Conservation (phyloP, 2,113 vertebrate genomes). For the Oncorhynchus tshawytscha region DNA sequence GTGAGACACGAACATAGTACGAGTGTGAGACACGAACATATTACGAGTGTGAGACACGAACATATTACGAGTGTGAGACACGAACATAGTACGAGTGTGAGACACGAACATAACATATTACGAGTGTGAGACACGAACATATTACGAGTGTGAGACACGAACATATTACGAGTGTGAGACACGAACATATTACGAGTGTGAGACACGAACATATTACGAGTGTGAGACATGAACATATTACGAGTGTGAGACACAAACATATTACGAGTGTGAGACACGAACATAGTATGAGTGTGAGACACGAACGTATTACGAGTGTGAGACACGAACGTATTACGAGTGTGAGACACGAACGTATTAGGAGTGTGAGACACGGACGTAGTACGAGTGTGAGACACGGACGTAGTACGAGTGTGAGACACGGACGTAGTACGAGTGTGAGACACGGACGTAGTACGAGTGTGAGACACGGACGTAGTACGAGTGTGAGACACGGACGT, state of each 20-base stretch:
- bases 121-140: background rate
- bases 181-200: background rate
- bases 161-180: background rate
- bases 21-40: background rate
- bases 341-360: too few relatives aligned
- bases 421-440: background rate
- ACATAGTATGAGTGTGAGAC: background rate
- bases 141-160: too few relatives aligned
- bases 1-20: background rate
- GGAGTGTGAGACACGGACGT: background rate
- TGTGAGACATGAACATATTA: background rate
- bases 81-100: background rate
- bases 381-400: too few relatives aligned
- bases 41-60: too few relatives aligned
- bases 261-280: too few relatives aligned
- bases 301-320: background rate
- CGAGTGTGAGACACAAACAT: too few relatives aligned
- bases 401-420: background rate
- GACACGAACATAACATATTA: background rate
- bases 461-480: background rate
- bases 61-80: too few relatives aligned
- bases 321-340: background rate
- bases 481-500: background rate
- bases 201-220: background rate
- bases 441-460: background rate